Base-by-base conservation (phyloP, 2,797 vertebrate genomes). In the Cygnus olor region DNA sequence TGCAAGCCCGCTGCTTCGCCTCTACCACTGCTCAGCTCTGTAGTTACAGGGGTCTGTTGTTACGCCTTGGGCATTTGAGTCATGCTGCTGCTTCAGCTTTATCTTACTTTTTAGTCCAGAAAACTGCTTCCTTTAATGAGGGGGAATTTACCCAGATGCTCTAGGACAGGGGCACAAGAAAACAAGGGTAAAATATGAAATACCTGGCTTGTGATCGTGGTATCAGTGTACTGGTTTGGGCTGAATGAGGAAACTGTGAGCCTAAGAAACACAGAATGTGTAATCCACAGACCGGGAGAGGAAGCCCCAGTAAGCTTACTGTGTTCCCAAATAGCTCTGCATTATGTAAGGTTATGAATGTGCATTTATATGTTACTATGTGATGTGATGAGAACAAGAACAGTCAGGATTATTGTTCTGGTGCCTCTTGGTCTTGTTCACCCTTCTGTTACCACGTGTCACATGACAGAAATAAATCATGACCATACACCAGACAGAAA, bases 1-100 rank as follows among this genome's bases (percentile, higher is more conserved):
- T 91, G 49, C 20, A 73, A 71, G 47, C 58, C 20, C 38, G 16
- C 82, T 58, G 69, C 45, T 85, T 70, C 68, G 47, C 34, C 71
- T 30, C 56, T 19, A 42, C 25, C 51, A 28, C 2, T 11, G 49
- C 91, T 69, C 34, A 45, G 65, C 63, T 79, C 61, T 74, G 69
- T 24, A 47, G 45, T 64, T 66, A 24, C 61, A 19, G n/a, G 36
- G 79, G 27, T 84, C 57, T 85, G 77, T 56, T 89, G 14, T 17
- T 44, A 4, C 0, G 18, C 47, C 40, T 36, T 20, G 36, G 60
- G 80, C 64, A 17, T 56, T 25, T 69, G 44, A 73, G 25, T 79
- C 42, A 8, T 16, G 64, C 47, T 93, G 83, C 76, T 84, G 56
- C 61, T 92, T 93, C 76, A 86, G 85, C 65, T 85, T 80, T 65